Evolutionary conservation across 2,113 vertebrate species (phyloP).

Genomic region (Cololabis saira): DNA sequence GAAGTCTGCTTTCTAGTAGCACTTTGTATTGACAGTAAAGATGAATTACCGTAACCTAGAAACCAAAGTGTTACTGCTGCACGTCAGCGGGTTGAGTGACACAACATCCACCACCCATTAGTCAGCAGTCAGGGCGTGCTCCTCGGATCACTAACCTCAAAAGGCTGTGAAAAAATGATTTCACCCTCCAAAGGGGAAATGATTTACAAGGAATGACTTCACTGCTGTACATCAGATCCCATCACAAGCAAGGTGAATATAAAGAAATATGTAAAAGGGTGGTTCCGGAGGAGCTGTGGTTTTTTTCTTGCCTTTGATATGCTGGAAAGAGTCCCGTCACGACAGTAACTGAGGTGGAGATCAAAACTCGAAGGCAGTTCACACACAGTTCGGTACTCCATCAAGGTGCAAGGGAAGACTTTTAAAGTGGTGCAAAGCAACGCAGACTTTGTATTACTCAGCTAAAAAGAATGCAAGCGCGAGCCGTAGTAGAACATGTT

Average conservation of each 20-base stretch:
- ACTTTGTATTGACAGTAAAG: slow-evolving; percentile 24
- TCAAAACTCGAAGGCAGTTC: slow-evolving; percentile 25
- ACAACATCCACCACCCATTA: slow-evolving; percentile 56
- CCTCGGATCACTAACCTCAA: slow-evolving; percentile 55
- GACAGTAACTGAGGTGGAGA: slow-evolving; percentile 27
- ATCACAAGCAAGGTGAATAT: slow-evolving; percentile 27
- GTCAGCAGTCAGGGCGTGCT: slow-evolving; percentile 65
- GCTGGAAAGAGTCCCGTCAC: neutral
- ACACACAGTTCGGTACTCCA: neutral
- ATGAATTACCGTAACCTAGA: slow-evolving; percentile 24
- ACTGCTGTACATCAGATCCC: slow-evolving; percentile 29
- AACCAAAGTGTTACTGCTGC: slow-evolving; percentile 20
- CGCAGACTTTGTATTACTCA: slow-evolving; percentile 36
- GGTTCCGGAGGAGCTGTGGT: neutral
- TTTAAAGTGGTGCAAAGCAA: neutral
- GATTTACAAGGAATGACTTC: slow-evolving; percentile 69
- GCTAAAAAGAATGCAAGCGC: slow-evolving; percentile 41
- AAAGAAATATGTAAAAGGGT: slow-evolving; percentile 8
- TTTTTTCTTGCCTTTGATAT: slow-evolving; percentile 27
- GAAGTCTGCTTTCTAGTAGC: slow-evolving; percentile 6
- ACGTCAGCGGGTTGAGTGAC: slow-evolving; percentile 49
- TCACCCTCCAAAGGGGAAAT: slow-evolving; percentile 55
- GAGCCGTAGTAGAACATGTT: no score
- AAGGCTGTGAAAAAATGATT: slow-evolving; percentile 63
- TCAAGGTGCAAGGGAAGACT: slow-evolving; percentile 24